Percentiles rank a stretch among this genome's conserved stretches.
Evolutionary conservation across 2,113 vertebrate genomes (phyloP).

Genomic region (Ivindomyrus marchei): DNA sequence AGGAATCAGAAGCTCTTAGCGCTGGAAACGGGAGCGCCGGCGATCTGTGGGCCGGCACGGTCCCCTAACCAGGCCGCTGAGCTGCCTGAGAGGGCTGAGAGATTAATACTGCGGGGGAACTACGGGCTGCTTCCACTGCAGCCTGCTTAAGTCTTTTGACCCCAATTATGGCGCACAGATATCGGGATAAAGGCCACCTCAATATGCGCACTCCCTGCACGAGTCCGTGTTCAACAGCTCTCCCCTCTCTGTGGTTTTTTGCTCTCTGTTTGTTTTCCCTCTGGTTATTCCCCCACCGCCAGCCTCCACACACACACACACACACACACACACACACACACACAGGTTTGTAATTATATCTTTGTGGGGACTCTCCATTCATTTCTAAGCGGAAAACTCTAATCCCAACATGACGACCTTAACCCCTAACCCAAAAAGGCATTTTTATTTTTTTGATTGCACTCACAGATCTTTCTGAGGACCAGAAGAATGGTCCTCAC

Average conservation of each 20-base stretch:
- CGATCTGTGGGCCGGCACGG: neutral
- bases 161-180: neutral
- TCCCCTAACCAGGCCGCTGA: neutral
- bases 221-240: constrained; percentile 53
- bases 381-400: no score
- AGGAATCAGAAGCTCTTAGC: neutral
- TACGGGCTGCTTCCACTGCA: neutral
- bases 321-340: neutral
- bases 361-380: no score
- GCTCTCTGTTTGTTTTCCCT: constrained; percentile 67
- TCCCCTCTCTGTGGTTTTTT: constrained; percentile 50
- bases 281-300: constrained; percentile 23
- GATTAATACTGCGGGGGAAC: neutral
- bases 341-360: neutral
- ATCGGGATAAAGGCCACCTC: neutral
- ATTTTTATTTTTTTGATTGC: no score
- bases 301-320: neutral
- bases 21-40: neutral
- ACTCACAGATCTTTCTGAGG: no score
- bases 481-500: no score
- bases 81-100: neutral
- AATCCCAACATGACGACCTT: no score
- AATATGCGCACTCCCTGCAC: neutral
- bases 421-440: no score
- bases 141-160: neutral